phyloP scores from a whole-genome alignment of 2,888 invertebrate genomes.

The Neoaliturus tenellus region DNA sequence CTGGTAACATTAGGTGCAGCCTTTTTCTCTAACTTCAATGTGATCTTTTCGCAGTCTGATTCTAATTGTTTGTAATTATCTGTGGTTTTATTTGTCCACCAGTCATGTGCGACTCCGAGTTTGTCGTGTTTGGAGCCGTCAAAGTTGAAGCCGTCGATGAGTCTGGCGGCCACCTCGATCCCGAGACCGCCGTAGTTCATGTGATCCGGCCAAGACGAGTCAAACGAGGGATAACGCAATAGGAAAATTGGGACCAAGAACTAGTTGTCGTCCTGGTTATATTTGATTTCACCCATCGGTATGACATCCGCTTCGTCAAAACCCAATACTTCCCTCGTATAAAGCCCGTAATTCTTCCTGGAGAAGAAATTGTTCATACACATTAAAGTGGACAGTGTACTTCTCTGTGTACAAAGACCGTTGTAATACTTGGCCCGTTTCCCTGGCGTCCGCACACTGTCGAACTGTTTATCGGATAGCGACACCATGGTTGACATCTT shows the following conservation, averaged over 20 bases:
- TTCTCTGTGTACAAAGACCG: neutral
- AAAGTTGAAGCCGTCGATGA: neutral
- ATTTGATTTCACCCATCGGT: neutral
- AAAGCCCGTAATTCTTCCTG: neutral
- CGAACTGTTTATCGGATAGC: neutral
- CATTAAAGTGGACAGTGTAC: neutral
- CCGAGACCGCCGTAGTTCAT: neutral
- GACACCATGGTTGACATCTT: neutral
- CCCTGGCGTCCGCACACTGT: neutral
- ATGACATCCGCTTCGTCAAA: neutral
- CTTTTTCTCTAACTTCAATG: neutral
- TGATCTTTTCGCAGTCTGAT: neutral
- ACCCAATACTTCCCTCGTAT: neutral
- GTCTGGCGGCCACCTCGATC: neutral
- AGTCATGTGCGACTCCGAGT: neutral
- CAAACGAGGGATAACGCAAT: neutral
- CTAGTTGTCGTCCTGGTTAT: neutral
- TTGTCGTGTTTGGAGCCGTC: neutral
- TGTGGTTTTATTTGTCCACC: neutral
- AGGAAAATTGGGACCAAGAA: neutral
- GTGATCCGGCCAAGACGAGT: neutral
- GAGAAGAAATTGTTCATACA: neutral
- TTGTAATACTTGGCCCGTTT: neutral
- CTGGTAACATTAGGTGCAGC: neutral
- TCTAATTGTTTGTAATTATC: neutral